These are phyloP conservation scores for Melipona beecheii DNA, from an alignment of 2,888 invertebrate species.

Conservation along the genomic window DNA sequence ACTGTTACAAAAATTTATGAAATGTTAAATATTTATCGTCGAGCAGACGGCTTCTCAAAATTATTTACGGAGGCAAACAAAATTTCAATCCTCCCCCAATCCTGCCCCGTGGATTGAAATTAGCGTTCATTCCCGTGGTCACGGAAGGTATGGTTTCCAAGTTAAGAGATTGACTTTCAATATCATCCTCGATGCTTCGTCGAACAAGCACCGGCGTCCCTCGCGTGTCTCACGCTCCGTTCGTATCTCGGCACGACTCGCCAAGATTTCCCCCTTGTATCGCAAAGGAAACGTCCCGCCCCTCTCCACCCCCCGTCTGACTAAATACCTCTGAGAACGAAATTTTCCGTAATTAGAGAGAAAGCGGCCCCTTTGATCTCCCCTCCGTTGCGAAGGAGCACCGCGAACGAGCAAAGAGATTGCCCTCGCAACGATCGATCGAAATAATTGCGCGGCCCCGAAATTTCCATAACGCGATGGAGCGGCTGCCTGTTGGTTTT, in stretches of 20 bases:
- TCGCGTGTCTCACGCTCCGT: not conserved
- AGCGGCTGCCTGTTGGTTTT: slow-evolving; percentile 17
- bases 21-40: too few relatives aligned
- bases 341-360: slow-evolving; percentile 65
- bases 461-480: slow-evolving; percentile 49
- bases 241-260: not conserved
- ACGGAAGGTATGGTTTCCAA: not conserved
- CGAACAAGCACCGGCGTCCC: slow-evolving; percentile 10
- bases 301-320: not conserved
- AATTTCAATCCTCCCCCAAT: not conserved
- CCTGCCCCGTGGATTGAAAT: not conserved
- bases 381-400: slow-evolving; percentile 30
- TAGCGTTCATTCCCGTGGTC: not conserved
- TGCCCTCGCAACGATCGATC: slow-evolving; percentile 44
- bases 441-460: slow-evolving; percentile 41
- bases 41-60: not conserved
- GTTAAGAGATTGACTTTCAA: not conserved
- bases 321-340: slow-evolving; percentile 54
- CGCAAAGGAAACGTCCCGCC: slow-evolving; percentile 38
- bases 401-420: slow-evolving; percentile 47
- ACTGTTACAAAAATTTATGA: too few relatives aligned
- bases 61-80: not conserved
- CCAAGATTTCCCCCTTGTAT: slow-evolving; percentile 25
- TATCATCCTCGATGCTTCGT: slow-evolving; percentile 13
- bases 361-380: slow-evolving; percentile 59